Evolutionary conservation across 2,113 vertebrate genomes (phyloP), one percentile per base, ranked within the genome.

Genomic region (Xiphophorus hellerii): DNA sequence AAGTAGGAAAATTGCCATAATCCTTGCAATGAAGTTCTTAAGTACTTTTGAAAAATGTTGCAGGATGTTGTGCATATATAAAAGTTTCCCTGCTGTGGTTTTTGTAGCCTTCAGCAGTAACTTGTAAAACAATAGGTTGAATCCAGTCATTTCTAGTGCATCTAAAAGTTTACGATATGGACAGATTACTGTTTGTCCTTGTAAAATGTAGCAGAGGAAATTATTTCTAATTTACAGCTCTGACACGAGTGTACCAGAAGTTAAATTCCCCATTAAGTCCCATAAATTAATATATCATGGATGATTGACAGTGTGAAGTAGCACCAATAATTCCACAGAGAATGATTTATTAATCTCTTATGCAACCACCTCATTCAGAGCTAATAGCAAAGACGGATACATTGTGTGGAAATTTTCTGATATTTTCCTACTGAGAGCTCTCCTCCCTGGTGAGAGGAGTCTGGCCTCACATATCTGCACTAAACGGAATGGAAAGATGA

Each of bases 401-500:
- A 81, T 82, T 68, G 82, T 92, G 91, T 91, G 91, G 88, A 93
- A 93, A 90, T 71, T 67, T 64, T 73, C 37, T 29, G 67, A 75
- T 77, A 68, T 83, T 80, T 73, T 58, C 71, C 67, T 66, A 76
- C 74, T 83, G 69, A 87, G 88, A 85, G 69, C 66, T 74, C 69
- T 77, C 83, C 87, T 66, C 81, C 70, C 4, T 33, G 62, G 70
- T 73, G n/a, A 85, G 76, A 81, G 82, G 81, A 87, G 84, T 87
- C 88, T 80, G 42, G 74, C 80, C 88, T 89, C 82, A 85, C 84
- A 87, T 93, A 90, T 93, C 90, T 93, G 72, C 78, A 63, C 88
- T 75, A 86, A 58, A 84, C 73, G 62, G 87, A 93, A 91, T 94
- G 93, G 93, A 95, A 95, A 94, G 90, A 93, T 91, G 94, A 94